Evolutionary conservation across 2,888 invertebrate species (phyloP), one percentile per base, ranked within the genome.

Genomic region (Harpalus rubripes): DNA sequence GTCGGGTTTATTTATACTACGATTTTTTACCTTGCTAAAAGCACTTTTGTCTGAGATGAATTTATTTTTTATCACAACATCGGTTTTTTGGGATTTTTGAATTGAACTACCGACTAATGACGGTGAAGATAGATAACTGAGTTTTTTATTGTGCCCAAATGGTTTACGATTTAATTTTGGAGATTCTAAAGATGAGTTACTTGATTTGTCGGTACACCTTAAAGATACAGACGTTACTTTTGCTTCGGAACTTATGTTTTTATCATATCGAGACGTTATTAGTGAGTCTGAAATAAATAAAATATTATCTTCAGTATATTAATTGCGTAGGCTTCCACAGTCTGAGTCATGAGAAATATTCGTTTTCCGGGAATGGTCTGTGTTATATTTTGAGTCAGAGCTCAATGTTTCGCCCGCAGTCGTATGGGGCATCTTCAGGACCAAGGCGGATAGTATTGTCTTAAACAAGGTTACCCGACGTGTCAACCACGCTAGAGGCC

Each of bases 1-100:
- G 87, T 90, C 90, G 39, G 90, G 89, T 87, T 90, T 90, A n/a
- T 90, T 89, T 1, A 7, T 39, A 59, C 81, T 81, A 87, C 32
- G 88, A 81, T 84, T 87, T 88, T 87, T 88, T 32, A 56, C 32
- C 39, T 72, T 81, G 22, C 44, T 41, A 52, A 81, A 63, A 10
- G 81, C 63, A 41, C 65, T 81, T 44, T 41, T 80, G 15, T 80
- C 80, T 0, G 32, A 56, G 7, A 39, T 68, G 39, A 79, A 63
- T 81, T 74, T 85, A 68, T 61, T 78, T 18, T 52, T 52, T 18
- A 78, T 68, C 52, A 84, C 78, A 32, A 68, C 41, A 16, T 83
- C 63, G n/a, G 15, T 1, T 72, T 58, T 68, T 58, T 10, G 44
- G 0, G 44, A 82, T 52, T 52, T 72, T 74, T 59, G 72, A 83